Percentiles rank a stretch among this genome's conserved stretches.
Conservation (phyloP, 2,797 vertebrate genomes). For the Sarcoramphus papa region DNA sequence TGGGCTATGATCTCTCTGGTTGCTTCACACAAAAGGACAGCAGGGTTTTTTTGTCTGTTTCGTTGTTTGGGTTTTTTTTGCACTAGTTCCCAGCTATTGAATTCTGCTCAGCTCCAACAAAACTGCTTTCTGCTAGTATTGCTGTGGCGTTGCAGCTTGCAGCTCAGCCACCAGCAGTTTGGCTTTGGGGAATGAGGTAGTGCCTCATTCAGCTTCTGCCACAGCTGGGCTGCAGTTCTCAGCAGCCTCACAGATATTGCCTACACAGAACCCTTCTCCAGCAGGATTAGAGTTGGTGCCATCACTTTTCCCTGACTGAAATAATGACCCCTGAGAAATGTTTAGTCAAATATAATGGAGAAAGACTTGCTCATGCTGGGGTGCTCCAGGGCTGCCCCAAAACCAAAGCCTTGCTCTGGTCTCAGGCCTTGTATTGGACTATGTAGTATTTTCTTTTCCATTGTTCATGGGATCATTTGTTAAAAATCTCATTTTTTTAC, state of each 20-base stretch:
- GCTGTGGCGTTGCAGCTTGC: neutral
- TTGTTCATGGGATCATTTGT: neutral
- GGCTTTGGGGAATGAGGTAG: neutral
- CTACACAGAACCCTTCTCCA: neutral
- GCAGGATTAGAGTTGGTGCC: neutral
- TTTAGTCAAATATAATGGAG: neutral
- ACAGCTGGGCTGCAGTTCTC: neutral
- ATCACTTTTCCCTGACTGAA: neutral
- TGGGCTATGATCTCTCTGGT: neutral
- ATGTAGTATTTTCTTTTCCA: neutral
- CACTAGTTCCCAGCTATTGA: neutral
- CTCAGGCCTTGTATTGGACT: neutral
- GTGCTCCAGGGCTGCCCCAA: neutral
- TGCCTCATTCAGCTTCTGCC: neutral
- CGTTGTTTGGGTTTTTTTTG: accelerated
- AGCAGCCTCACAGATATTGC: neutral
- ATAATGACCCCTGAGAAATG: neutral
- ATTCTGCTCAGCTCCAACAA: neutral
- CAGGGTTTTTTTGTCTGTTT: neutral
- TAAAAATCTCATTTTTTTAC: neutral
- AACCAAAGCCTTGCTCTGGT: neutral
- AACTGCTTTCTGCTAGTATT: neutral
- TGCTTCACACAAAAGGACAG: neutral
- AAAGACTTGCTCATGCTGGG: neutral
- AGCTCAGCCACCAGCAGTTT: neutral